phyloP scores from a whole-genome alignment of 2,888 invertebrate species.

The Drosophila borealis region DNA sequence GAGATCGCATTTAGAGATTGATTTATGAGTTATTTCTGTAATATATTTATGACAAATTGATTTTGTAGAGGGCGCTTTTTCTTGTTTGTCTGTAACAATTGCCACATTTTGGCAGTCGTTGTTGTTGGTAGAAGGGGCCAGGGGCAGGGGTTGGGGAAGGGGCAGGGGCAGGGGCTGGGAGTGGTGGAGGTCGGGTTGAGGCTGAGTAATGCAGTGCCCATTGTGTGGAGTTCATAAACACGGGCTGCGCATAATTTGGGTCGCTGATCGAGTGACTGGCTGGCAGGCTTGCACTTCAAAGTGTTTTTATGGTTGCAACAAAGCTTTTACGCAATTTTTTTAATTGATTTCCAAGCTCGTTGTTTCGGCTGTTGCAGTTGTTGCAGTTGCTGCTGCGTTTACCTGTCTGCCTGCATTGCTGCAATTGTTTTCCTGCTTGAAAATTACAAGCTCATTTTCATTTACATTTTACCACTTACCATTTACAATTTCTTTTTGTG shows the following conservation, averaged over 20 bases:
- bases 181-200: neutral
- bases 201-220: neutral
- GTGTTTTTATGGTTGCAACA: slow-evolving; percentile 27
- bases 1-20: neutral
- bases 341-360: slow-evolving; percentile 41
- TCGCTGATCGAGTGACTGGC: slow-evolving; percentile 29
- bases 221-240: slow-evolving; percentile 1
- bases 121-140: neutral
- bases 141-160: too few relatives aligned
- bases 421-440: slow-evolving; percentile 61
- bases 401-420: slow-evolving; percentile 32
- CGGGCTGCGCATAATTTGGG: slow-evolving; percentile 11
- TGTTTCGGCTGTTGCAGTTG: slow-evolving; percentile 18
- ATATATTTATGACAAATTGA: slow-evolving; percentile 13
- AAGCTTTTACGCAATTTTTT: slow-evolving; percentile 55
- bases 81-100: neutral
- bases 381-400: slow-evolving; percentile 9
- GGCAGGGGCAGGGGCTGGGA: neutral
- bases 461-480: slow-evolving; percentile 61
- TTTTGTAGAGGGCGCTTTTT: neutral
- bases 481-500: slow-evolving; percentile 55
- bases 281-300: slow-evolving; percentile 31
- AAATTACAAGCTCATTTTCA: slow-evolving; percentile 68
- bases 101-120: neutral
- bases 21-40: neutral